A percentile compares a stretch with the other conserved stretches of the same genome.
Conservation (phyloP, 2,888 invertebrate species). For the Nudaria mundana region DNA sequence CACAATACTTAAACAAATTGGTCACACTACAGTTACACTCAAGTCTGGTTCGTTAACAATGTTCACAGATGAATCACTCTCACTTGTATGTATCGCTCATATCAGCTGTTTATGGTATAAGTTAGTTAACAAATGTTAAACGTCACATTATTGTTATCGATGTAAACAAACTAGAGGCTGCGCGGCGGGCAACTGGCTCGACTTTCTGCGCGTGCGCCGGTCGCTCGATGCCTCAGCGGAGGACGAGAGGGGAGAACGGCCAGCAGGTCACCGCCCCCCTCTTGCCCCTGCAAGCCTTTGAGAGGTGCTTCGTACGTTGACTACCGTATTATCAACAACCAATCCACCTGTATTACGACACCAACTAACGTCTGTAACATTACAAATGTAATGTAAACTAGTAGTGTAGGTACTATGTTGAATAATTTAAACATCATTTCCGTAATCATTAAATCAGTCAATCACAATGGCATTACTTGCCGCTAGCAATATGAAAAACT, state of each 20-base stretch:
- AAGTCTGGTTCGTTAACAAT: conserved; percentile 22
- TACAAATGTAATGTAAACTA: neutral
- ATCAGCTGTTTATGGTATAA: conserved; percentile 15
- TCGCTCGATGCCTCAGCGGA: conserved; percentile 30
- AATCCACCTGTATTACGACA: conserved; percentile 56
- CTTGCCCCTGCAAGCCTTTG: conserved; percentile 52
- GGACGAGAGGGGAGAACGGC: conserved; percentile 38
- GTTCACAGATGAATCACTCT: conserved; percentile 37
- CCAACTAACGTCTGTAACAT: conserved; percentile 19
- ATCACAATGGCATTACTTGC: too few relatives aligned
- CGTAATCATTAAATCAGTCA: too few relatives aligned
- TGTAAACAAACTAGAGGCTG: conserved; percentile 79
- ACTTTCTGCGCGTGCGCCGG: conserved; percentile 72
- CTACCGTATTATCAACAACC: conserved; percentile 64
- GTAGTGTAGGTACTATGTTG: too few relatives aligned
- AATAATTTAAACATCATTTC: too few relatives aligned
- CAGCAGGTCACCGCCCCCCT: conserved; percentile 53
- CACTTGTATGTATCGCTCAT: conserved; percentile 20
- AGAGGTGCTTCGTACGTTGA: conserved; percentile 50
- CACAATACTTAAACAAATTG: conserved; percentile 43
- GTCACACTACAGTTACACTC: conserved; percentile 25
- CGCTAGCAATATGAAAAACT: too few relatives aligned
- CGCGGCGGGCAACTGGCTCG: conserved; percentile 74
- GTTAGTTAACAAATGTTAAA: conserved; percentile 21
- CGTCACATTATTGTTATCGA: conserved; percentile 43